phyloP scores from a whole-genome alignment of 2,888 invertebrate species.

The Brachypalpus laphriformis region DNA sequence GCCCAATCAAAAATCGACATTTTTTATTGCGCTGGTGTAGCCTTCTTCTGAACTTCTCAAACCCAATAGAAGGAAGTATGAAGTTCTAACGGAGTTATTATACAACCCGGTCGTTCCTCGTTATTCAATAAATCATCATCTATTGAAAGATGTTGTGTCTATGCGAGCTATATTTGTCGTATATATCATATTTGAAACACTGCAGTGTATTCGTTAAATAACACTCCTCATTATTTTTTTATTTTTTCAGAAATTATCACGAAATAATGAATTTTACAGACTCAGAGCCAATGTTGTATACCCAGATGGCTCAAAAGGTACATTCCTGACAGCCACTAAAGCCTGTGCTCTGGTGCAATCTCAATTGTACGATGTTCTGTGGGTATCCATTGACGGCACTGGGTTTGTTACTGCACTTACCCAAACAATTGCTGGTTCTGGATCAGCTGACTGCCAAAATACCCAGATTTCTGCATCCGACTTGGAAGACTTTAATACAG shows the following conservation, averaged over 20 bases:
- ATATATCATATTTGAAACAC: too few species aligned
- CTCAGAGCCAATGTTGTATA: conserved; percentile 88
- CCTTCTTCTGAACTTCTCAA: too few species aligned
- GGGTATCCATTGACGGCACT: conserved; percentile 90
- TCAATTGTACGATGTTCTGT: conserved; percentile 90
- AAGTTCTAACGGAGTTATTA: too few species aligned
- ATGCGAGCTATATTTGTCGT: too few species aligned
- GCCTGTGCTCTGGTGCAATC: conserved; percentile 91
- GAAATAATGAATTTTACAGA: conserved; percentile 89
- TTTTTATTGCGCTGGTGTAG: too few species aligned
- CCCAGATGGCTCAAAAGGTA: conserved; percentile 86
- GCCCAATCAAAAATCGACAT: too few species aligned
- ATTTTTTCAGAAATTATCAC: conserved; percentile 85
- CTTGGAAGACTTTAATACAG: conserved; percentile 87
- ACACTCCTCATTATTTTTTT: too few species aligned
- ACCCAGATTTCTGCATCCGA: conserved; percentile 79
- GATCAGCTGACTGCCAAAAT: conserved; percentile 75
- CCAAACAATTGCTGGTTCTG: conserved; percentile 84
- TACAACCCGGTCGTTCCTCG: too few species aligned
- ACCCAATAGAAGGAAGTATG: too few species aligned
- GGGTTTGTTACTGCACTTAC: conserved; percentile 91
- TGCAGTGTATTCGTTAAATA: not conserved
- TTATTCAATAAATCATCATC: too few species aligned
- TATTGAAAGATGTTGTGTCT: too few species aligned
- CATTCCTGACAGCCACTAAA: conserved; percentile 91